A percentile compares a stretch with the other conserved stretches of the same genome.
phyloP scores from a whole-genome alignment of 2,113 vertebrate species.

The Boleophthalmus pectinirostris region DNA sequence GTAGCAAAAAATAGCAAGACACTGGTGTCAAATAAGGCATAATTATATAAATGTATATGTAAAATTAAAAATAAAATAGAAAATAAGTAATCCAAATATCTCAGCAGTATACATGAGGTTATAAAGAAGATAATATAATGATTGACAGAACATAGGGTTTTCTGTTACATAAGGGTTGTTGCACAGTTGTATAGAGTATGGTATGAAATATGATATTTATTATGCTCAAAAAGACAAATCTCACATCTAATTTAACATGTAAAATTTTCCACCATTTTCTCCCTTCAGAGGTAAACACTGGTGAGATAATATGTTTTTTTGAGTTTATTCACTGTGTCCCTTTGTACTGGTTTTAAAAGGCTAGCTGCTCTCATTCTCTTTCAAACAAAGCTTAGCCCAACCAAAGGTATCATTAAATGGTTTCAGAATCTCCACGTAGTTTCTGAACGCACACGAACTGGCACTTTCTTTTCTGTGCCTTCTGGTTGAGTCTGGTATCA shows the following conservation, averaged over 20 bases:
- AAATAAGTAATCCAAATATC: too few species aligned
- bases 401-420: constrained; percentile 66
- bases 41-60: too few species aligned
- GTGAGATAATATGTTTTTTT: constrained; percentile 25
- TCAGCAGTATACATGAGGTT: too few species aligned
- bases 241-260: constrained; percentile 16
- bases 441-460: constrained; percentile 61
- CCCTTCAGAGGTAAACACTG: constrained; percentile 15
- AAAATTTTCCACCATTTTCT: constrained; percentile 7
- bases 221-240: constrained; percentile 30
- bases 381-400: constrained; percentile 57
- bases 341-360: constrained; percentile 54
- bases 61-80: too few species aligned
- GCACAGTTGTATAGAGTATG: too few species aligned
- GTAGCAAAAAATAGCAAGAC: too few species aligned
- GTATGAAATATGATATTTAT: neutral
- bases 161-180: too few species aligned
- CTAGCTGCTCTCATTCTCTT: constrained; percentile 59
- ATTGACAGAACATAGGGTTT: too few species aligned
- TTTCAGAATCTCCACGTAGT: constrained; percentile 63
- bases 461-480: constrained; percentile 46
- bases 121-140: too few species aligned
- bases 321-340: constrained; percentile 62
- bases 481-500: constrained; percentile 63
- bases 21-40: too few species aligned